Evolutionary conservation across 92 coral and sea anemone species (phyloP).

Genomic region (Phymanthus crucifer): DNA sequence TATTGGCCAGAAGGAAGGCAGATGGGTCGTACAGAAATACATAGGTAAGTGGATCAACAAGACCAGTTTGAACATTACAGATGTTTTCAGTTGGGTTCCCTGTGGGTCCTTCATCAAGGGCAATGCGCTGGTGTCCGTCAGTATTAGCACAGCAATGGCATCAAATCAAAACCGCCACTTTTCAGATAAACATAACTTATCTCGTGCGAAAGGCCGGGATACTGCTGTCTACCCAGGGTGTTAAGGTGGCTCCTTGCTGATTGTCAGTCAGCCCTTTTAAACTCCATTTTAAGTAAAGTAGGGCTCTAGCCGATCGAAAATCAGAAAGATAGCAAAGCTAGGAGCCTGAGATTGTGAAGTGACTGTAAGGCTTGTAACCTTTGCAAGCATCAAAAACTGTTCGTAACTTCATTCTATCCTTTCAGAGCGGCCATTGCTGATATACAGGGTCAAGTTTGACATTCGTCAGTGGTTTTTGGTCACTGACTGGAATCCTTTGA

Average conservation of each 20-base stretch:
- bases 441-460: constrained; percentile 91
- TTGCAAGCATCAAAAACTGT: no score
- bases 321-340: no score
- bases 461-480: constrained; percentile 99
- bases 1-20: constrained; percentile 88
- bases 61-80: background rate
- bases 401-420: background rate
- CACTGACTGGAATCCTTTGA: constrained; percentile 98
- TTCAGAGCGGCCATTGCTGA: constrained; percentile 85
- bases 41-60: constrained; percentile 56
- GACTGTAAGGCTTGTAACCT: no score
- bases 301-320: no score
- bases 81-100: background rate
- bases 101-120: background rate
- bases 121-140: background rate
- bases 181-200: background rate
- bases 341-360: no score
- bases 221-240: no score
- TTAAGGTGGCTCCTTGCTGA: no score
- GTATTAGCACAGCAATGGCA: background rate
- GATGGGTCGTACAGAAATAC: constrained; percentile 95
- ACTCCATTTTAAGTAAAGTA: no score
- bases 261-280: no score
- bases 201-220: no score
- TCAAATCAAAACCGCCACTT: background rate